These are phyloP conservation scores for Etia nguti DNA, from an alignment of 2,113 vertebrate genomes.

Conservation along the genomic window DNA sequence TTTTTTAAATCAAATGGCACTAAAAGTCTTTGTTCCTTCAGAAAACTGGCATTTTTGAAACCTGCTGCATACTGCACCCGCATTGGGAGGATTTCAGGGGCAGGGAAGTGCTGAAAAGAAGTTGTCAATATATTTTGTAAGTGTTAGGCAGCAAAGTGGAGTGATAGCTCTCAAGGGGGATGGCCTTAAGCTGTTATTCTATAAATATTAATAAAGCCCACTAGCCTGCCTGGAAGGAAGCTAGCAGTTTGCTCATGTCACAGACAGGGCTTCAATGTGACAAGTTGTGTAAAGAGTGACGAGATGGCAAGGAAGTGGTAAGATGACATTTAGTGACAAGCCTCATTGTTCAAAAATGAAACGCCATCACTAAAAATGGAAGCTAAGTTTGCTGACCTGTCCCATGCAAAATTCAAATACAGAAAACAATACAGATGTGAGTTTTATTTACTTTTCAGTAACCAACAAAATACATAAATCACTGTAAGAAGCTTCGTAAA, in stretches of 20 bases:
- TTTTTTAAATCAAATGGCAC: neutral
- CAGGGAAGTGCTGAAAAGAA: constrained; percentile 39
- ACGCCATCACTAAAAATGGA: constrained; percentile 29
- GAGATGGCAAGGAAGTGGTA: constrained; percentile 53
- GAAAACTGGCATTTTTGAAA: constrained; percentile 31
- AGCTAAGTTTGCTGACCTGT: constrained; percentile 30
- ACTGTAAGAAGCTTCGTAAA: neutral
- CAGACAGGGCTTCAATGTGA: constrained; percentile 61
- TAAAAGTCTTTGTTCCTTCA: constrained; percentile 20
- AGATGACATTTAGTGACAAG: constrained; percentile 63
- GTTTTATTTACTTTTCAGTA: neutral
- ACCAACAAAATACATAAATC: neutral
- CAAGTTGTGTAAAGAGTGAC: constrained; percentile 57
- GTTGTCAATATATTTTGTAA: constrained; percentile 73
- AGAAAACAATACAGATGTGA: neutral
- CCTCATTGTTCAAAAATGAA: constrained; percentile 60
- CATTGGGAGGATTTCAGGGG: constrained; percentile 4
- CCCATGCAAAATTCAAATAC: neutral
- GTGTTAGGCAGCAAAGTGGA: constrained; percentile 61
- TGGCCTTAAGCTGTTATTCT: constrained; percentile 74
- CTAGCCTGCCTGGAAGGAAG: constrained; percentile 69
- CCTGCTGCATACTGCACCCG: neutral
- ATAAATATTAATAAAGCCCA: constrained; percentile 76
- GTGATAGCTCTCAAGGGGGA: constrained; percentile 70
- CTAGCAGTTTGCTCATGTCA: constrained; percentile 67